These are phyloP conservation scores for Trichacis sp. DNA, from an alignment of 2,888 invertebrate genomes.

Conservation along the genomic window DNA sequence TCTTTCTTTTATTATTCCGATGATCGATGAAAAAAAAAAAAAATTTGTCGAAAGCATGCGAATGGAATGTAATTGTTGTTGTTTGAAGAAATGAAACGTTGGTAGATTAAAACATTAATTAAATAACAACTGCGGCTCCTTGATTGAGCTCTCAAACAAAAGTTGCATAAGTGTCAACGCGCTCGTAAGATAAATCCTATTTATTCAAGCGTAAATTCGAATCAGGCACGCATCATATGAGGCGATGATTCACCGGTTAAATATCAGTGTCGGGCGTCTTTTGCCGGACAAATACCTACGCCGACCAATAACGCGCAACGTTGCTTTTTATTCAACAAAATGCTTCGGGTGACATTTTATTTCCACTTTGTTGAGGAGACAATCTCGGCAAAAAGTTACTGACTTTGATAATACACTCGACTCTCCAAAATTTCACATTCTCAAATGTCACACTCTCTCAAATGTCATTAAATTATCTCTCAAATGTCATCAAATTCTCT, in stretches of 20 bases:
- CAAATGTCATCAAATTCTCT: no score
- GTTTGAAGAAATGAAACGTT: background rate
- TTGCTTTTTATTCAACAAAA: no score
- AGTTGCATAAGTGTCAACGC: constrained; percentile 6
- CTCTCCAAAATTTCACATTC: no score
- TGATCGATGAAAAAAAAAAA: background rate
- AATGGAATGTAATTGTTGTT: background rate
- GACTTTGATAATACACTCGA: no score
- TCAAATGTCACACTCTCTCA: no score
- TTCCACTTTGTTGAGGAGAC: no score
- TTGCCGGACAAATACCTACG: background rate
- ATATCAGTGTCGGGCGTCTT: constrained; percentile 5
- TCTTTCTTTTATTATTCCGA: background rate
- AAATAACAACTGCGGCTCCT: background rate
- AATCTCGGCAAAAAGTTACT: no score
- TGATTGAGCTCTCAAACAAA: constrained; percentile 7
- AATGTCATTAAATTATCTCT: no score
- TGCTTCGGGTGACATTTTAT: no score
- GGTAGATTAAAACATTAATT: background rate
- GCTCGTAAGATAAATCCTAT: background rate
- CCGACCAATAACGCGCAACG: background rate
- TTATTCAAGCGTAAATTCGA: background rate
- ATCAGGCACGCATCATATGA: constrained; percentile 4
- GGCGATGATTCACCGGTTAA: constrained; percentile 8
- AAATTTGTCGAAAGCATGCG: background rate